phyloP scores from a whole-genome alignment of 2,797 vertebrate genomes.

The Chelon auratus region DNA sequence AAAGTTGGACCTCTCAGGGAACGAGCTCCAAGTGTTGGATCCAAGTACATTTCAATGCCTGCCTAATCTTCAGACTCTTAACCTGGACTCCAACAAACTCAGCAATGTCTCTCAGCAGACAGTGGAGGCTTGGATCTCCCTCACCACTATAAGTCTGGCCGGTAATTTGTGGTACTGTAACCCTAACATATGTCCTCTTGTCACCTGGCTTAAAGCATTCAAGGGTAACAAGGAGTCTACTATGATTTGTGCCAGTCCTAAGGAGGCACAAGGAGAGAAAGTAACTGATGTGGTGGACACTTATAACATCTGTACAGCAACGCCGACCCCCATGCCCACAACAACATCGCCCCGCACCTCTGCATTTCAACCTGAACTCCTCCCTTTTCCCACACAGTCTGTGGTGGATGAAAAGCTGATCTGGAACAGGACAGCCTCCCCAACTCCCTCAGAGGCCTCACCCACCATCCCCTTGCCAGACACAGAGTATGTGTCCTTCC shows the following conservation, averaged over 20 bases:
- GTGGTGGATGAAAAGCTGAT: constrained; percentile 81
- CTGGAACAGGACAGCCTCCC: constrained; percentile 73
- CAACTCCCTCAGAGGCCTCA: constrained; percentile 80
- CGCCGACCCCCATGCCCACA: constrained; percentile 84
- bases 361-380: constrained; percentile 81
- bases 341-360: constrained; percentile 83
- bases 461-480: constrained; percentile 87
- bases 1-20: constrained; percentile 97
- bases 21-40: constrained; percentile 92
- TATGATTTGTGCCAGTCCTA: constrained; percentile 96
- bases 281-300: constrained; percentile 93
- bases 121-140: constrained; percentile 93
- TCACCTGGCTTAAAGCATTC: constrained; percentile 94
- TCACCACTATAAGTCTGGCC: constrained; percentile 94
- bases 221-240: constrained; percentile 94
- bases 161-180: constrained; percentile 98
- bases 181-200: constrained; percentile 93
- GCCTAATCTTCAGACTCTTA: constrained; percentile 95
- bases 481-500: constrained; percentile 94
- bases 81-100: constrained; percentile 98
- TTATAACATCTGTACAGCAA: constrained; percentile 91
- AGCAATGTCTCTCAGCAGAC: constrained; percentile 95
- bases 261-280: constrained; percentile 94
- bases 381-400: constrained; percentile 85
- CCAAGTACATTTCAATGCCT: constrained; percentile 93